These are phyloP conservation scores for Tetrao urogallus DNA, from an alignment of 2,113 vertebrate species.

Conservation along the genomic window DNA sequence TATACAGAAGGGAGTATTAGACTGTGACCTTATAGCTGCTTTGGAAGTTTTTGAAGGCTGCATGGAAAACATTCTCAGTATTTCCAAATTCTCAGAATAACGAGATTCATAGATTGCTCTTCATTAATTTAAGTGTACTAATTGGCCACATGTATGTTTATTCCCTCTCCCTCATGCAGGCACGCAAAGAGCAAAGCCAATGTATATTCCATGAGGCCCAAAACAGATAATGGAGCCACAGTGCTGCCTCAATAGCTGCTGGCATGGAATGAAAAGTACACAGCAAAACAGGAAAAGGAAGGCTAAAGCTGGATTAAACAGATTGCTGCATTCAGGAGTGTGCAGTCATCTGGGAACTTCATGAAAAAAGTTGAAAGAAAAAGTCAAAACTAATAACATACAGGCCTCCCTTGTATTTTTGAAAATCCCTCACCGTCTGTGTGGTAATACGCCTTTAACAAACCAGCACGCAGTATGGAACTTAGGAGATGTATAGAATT, in stretches of 20 bases:
- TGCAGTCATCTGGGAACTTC: slow-evolving; percentile 59
- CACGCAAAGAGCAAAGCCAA: slow-evolving; percentile 47
- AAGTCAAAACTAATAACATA: slow-evolving; percentile 58
- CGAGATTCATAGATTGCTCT: slow-evolving; percentile 1
- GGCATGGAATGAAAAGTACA: slow-evolving; percentile 67
- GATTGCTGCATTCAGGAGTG: slow-evolving; percentile 55
- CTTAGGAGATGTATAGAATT: background rate
- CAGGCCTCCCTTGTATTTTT: slow-evolving; percentile 51
- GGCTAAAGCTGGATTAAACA: slow-evolving; percentile 70
- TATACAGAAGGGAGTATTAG: slow-evolving; percentile 62
- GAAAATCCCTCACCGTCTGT: slow-evolving; percentile 41
- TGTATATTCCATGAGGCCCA: slow-evolving; percentile 42
- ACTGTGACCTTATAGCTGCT: slow-evolving; percentile 52
- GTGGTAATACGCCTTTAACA: slow-evolving; percentile 40
- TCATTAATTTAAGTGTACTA: slow-evolving; percentile 39
- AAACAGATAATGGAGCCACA: slow-evolving; percentile 62
- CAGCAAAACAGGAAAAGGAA: slow-evolving; percentile 75
- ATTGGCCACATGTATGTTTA: slow-evolving; percentile 36
- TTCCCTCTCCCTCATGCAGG: slow-evolving; percentile 13
- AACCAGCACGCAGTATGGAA: background rate
- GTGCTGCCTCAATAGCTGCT: slow-evolving; percentile 54
- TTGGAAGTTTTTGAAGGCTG: slow-evolving; percentile 60
- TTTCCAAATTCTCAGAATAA: slow-evolving; percentile 54
- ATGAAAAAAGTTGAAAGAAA: slow-evolving; percentile 36
- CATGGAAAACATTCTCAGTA: slow-evolving; percentile 49